These are phyloP conservation scores for Catocala nupta DNA, from an alignment of 2,888 invertebrate genomes.

Conservation along the genomic window DNA sequence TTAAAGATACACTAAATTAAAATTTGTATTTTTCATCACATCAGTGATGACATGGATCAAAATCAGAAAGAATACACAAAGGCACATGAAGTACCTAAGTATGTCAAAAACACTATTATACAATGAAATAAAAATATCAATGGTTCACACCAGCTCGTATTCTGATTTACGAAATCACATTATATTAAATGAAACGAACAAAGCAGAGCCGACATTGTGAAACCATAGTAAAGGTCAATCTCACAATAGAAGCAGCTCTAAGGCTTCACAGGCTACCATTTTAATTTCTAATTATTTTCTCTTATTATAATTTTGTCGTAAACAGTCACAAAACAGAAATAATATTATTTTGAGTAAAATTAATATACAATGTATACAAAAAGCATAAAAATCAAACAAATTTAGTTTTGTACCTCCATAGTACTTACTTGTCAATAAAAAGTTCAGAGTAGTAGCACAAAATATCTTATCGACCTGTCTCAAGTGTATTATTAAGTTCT, in stretches of 20 bases:
- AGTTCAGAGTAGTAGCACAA: background rate
- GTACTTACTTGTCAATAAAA: background rate
- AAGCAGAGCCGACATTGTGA: slow-evolving; percentile 60
- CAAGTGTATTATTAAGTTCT: slow-evolving; percentile 64
- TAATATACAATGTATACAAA: background rate
- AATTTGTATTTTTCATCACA: too few relatives aligned
- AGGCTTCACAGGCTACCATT: slow-evolving; percentile 60
- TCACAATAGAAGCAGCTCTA: slow-evolving; percentile 59
- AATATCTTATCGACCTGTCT: slow-evolving; percentile 24
- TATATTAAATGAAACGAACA: slow-evolving; percentile 54
- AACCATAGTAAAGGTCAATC: slow-evolving; percentile 70
- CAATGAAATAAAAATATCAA: slow-evolving; percentile 14
- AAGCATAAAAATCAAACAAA: background rate
- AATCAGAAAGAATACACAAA: background rate
- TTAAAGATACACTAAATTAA: too few relatives aligned
- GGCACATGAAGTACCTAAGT: background rate
- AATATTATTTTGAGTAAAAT: background rate
- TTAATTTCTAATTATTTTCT: slow-evolving; percentile 31
- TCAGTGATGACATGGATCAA: background rate
- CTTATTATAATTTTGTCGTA: background rate
- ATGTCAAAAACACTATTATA: slow-evolving; percentile 8
- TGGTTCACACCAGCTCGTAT: slow-evolving; percentile 11
- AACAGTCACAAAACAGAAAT: background rate
- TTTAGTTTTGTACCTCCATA: background rate
- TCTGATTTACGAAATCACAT: slow-evolving; percentile 40